Base-by-base conservation (phyloP, 2,888 invertebrate species). In the Idaea aversata region DNA sequence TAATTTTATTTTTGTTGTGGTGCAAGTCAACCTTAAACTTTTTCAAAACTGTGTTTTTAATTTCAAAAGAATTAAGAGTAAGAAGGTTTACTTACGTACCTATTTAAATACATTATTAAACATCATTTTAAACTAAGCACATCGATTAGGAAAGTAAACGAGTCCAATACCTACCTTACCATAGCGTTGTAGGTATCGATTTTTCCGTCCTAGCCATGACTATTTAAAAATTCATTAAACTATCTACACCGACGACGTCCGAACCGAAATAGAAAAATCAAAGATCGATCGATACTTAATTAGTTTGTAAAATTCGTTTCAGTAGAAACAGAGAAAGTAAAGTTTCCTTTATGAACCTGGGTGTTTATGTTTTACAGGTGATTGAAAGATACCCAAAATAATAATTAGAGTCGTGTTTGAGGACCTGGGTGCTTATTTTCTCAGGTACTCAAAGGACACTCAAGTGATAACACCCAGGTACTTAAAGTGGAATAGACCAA, bases 161-260 rank as follows among this genome's bases (percentile, higher is more conserved):
- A 87, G 83, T 84, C 84, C 85, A 47, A 47, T 47, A 47, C 13
- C 85, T 84, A 83, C 85, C 84, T 80, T 84, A 77, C 81, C 78
- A 81, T 79, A 73, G 73, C 81, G 81, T 57, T 36, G 76, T 73
- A 80, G 81, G 82, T 91, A 92, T 91, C 82, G 91, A 92, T 90
- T 87, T 79, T 81, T 90, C 90, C 91, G 91, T 91, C 91, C 91
- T 87, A 82, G 86, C 85, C 84, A 82, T 81, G 77, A 84, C 86
- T 88, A 86, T 88, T 91, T 86, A 91, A 91, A 90, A 87, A 91
- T 90, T 90, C 87, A 92, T 88, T 81, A 81, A 77, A 75, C 79
- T 87, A 86, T 88, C 87, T 87, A 84, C 80, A 81, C 81, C 77
- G 79, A 82, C 77, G 79, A 82, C 86, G 86, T 81, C 87, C 86